Base-by-base conservation (phyloP, 2,113 vertebrate species). In the Saccopteryx bilineata region DNA sequence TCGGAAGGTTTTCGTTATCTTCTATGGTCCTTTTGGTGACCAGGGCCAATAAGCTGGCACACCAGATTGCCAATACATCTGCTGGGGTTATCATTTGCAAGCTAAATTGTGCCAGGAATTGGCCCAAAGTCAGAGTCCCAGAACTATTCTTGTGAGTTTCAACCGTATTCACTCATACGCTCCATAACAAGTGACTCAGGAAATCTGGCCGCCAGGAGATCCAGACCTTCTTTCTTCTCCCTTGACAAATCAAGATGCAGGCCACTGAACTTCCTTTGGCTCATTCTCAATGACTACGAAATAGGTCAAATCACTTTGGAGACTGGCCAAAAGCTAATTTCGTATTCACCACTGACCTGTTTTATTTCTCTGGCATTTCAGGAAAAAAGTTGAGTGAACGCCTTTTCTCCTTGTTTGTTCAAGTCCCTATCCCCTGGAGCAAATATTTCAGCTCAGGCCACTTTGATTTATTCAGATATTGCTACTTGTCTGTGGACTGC, bases 231-330 rank as follows among this genome's bases (percentile, higher is more conserved):
- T 97, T 52, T 96, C 23, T 71, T 52, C 33, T 98, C 98, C 95
- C 97, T 90, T 72, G 98, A 98, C 97, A 98, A 98, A 98, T 98
- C 95, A 96, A 96, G 96, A 98, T 96, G 96, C 96, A 98, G 97
- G 92, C 97, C 98, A 97, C 96, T 96, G 97, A 97, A 97, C 96
- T 98, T 98, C 98, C 95, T 98, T 97, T 98, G 96, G 94, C 90
- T 94, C 85, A 81, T 97, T 98, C 97, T 98, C 97, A 91, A 97
- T 97, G 98, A 98, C 97, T 98, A 92, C 90, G 97, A 98, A 98
- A 97, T 98, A 98, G 98, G 98, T 98, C 98, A 98, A 97, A 98
- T 98, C 95, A 96, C 95, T 98, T 97, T 98, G 98, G 98, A 98
- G 95, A 93, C 96, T 97, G 97, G 97, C 98, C 98, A 98, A 80